Evolutionary conservation across 1,140 invertebrate genomes (phyloP).

Genomic region (Leptonema lineaticorne): DNA sequence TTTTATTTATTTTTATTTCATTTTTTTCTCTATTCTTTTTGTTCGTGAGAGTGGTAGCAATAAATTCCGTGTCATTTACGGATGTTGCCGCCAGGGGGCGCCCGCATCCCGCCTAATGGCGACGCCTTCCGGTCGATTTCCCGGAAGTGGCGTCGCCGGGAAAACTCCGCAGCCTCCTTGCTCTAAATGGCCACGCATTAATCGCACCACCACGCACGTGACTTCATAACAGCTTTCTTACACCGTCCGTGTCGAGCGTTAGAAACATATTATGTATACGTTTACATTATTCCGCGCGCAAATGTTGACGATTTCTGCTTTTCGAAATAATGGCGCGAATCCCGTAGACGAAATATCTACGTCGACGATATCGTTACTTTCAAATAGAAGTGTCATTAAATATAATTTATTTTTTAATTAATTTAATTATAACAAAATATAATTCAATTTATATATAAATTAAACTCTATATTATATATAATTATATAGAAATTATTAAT

Average conservation of each 20-base stretch:
- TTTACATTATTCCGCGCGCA: too few species aligned
- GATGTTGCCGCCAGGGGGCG: conserved; percentile 36
- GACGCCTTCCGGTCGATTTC: conserved; percentile 41
- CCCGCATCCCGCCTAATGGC: conserved; percentile 32
- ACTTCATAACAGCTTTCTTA: neutral
- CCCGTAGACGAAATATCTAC: neutral
- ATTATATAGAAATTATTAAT: too few species aligned
- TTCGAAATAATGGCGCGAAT: too few species aligned
- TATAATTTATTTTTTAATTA: too few species aligned
- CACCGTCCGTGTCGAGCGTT: neutral
- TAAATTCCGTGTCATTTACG: conserved; percentile 41
- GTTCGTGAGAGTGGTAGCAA: conserved; percentile 10
- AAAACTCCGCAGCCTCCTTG: conserved; percentile 16
- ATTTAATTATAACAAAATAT: too few species aligned
- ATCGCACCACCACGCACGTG: conserved; percentile 8
- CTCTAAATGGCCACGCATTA: conserved; percentile 30
- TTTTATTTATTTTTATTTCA: too few species aligned
- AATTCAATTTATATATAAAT: too few species aligned
- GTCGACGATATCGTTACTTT: neutral
- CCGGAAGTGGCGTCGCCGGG: conserved; percentile 27
- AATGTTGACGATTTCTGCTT: too few species aligned
- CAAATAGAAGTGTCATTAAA: neutral
- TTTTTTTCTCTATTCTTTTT: conserved; percentile 11
- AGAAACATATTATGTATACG: neutral
- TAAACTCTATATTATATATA: too few species aligned